Percentiles rank a stretch among this genome's conserved stretches.
Conservation (phyloP, 2,113 vertebrate species). For the Alligator sinensis region DNA sequence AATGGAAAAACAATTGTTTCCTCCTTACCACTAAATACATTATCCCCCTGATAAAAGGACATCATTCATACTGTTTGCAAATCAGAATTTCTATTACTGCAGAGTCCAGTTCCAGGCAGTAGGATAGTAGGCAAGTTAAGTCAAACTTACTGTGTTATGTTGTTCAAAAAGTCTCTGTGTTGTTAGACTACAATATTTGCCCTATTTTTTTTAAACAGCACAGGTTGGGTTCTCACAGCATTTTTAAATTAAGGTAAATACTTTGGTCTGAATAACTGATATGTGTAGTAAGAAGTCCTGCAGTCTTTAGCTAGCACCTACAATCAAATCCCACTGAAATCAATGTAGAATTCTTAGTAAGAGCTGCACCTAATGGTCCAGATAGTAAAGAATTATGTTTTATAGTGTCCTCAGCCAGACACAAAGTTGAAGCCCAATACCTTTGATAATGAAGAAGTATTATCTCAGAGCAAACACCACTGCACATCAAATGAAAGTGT, state of each 20-base stretch:
- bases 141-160: background rate
- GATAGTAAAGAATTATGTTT: background rate
- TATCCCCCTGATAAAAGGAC: background rate
- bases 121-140: rapidly evolving
- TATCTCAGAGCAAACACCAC: rapidly evolving
- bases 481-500: background rate
- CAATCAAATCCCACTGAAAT: background rate
- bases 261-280: background rate
- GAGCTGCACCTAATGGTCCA: rapidly evolving
- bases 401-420: background rate
- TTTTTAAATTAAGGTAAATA: background rate
- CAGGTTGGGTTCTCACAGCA: background rate
- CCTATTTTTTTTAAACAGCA: background rate
- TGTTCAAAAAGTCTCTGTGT: background rate
- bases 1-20: rapidly evolving
- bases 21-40: background rate
- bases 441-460: background rate
- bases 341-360: background rate
- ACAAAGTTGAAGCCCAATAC: background rate
- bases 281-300: background rate
- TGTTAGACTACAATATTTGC: background rate
- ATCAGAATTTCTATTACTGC: background rate
- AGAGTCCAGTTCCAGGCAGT: rapidly evolving
- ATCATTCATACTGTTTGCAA: background rate
- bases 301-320: rapidly evolving